A percentile compares a stretch with the other conserved stretches of the same genome.
phyloP scores from a whole-genome alignment of 2,888 invertebrate species.

The Stenichneumon culpator region DNA sequence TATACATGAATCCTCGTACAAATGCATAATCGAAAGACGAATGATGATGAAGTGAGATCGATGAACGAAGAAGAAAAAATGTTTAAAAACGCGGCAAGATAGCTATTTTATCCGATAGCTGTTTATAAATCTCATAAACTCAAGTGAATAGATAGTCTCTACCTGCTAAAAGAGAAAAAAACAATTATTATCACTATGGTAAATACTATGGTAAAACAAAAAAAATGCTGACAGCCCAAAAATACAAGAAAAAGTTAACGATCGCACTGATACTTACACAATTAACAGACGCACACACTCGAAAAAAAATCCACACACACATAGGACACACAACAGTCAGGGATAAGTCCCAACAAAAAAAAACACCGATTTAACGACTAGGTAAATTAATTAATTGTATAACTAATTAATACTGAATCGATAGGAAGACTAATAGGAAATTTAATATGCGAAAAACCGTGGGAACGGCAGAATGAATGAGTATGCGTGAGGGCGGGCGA shows the following conservation, averaged over 20 bases:
- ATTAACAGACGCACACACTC: constrained; percentile 39
- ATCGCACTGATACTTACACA: constrained; percentile 38
- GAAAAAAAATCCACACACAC: constrained; percentile 29
- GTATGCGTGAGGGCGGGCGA: constrained; percentile 72
- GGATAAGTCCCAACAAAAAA: constrained; percentile 57
- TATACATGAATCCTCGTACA: constrained; percentile 79
- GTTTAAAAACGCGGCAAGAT: constrained; percentile 65
- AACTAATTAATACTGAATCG: constrained; percentile 81
- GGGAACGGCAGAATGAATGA: constrained; percentile 78
- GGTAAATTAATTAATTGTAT: constrained; percentile 79
- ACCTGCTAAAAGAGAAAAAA: constrained; percentile 78
- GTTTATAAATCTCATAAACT: constrained; percentile 80
- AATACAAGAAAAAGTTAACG: constrained; percentile 3
- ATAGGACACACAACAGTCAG: constrained; percentile 34
- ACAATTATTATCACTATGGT: constrained; percentile 57
- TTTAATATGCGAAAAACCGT: constrained; percentile 77
- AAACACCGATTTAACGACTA: constrained; percentile 78
- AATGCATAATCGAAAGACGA: constrained; percentile 79
- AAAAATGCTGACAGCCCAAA: constrained; percentile 25
- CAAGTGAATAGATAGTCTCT: constrained; percentile 80
- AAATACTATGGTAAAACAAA: constrained; percentile 29
- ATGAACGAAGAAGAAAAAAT: constrained; percentile 52
- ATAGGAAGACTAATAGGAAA: constrained; percentile 78
- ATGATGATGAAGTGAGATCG: constrained; percentile 39
- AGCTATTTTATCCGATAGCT: constrained; percentile 77